Base-by-base conservation (phyloP, 2,888 invertebrate species). In the Erebia aethiops region DNA sequence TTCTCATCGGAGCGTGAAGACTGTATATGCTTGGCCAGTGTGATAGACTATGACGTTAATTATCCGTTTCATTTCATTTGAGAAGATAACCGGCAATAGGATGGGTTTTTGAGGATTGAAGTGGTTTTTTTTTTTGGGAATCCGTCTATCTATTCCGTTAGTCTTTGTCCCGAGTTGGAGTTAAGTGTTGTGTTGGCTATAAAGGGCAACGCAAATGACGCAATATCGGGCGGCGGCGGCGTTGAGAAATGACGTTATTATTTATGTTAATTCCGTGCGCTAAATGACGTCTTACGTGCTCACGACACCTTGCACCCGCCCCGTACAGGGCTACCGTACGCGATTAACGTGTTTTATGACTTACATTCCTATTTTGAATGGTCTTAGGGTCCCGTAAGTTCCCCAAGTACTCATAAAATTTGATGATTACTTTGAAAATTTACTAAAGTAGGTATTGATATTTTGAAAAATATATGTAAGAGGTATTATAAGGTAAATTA, bases 241-340 rank as follows among this genome's bases (percentile, higher is more conserved):
- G 76, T 80, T 82, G 86, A 86, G 83, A 83, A 89, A 92, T 90
- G 90, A 90, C 90, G 91, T 89, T 90, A 92, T 93, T 93, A 93
- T 93, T 93, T 93, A 93, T 93, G 92, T 91, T 93, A 93, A 93
- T 93, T 93, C 85, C 81, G 79, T 85, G 85, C 85, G 86, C 84
- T 88, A 88, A 90, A 89, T 90, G 91, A 90, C 92, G 90, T 87
- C 87, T 91, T 88, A 91, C 90, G 90, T 90, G 88, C 83, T 85
- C 79, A 75, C 80, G 81, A 82, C 86, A 88, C 87, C 88, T 89
- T 74, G 16, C 72, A 70, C 71, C 76, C 77, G 73, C 68, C 76
- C 76, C 57, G 35, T 76, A 73, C 76, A 81, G 84, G 84, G 84
- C 81, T 81, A 83, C 81, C 70, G n/a, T 35, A 16, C 3, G 46